A percentile compares a stretch with the other conserved stretches of the same genome.
phyloP scores from a whole-genome alignment of 2,797 vertebrate genomes.

The Falco berigora region DNA sequence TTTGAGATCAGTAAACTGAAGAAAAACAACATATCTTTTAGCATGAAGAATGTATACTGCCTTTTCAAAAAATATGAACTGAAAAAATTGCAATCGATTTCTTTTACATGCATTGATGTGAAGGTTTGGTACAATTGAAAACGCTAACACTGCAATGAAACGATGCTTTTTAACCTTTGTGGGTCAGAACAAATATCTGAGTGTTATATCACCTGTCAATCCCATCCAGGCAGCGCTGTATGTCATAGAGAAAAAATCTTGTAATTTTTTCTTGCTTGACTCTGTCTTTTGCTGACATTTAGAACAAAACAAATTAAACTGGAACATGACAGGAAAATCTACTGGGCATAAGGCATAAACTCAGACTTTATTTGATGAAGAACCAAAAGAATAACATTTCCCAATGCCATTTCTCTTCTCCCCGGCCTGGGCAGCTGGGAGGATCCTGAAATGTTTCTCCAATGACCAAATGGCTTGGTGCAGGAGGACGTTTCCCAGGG shows the following conservation, averaged over 20 bases:
- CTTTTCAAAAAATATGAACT: background rate
- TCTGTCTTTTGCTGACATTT: background rate
- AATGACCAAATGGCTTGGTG: fast-evolving
- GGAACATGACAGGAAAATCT: background rate
- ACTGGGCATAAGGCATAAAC: background rate
- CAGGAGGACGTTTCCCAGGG: background rate
- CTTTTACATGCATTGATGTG: background rate
- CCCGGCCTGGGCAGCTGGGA: background rate
- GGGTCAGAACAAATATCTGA: fast-evolving
- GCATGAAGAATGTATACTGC: background rate
- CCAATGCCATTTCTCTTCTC: background rate
- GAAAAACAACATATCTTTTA: background rate
- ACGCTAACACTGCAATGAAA: background rate
- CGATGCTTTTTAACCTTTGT: fast-evolving
- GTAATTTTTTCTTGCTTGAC: background rate
- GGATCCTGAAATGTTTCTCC: background rate
- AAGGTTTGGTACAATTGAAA: background rate
- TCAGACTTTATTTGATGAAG: background rate
- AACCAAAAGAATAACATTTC: background rate
- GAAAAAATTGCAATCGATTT: background rate
- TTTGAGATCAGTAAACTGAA: background rate
- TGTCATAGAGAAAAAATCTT: fast-evolving
- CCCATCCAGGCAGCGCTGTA: background rate
- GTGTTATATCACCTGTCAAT: background rate
- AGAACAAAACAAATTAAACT: background rate